A percentile compares a stretch with the other conserved stretches of the same genome.
These are phyloP conservation scores for Drosophila punjabiensis DNA, from an alignment of 1,140 invertebrate genomes.

Conservation along the genomic window DNA sequence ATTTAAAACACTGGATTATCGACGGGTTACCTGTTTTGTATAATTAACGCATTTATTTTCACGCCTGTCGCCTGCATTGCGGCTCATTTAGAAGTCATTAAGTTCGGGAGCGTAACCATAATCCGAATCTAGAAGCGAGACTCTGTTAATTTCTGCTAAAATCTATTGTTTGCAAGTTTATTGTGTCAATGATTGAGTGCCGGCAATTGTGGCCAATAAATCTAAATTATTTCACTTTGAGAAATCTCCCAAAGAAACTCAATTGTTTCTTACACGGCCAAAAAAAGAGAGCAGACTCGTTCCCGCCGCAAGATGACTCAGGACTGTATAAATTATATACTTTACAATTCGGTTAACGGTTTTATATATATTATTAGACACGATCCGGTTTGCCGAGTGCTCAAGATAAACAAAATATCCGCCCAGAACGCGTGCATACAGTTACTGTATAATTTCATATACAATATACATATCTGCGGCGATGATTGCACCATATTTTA, in stretches of 20 bases:
- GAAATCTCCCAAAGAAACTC: not conserved
- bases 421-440: conserved; percentile 15
- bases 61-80: conserved; percentile 50
- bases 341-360: conserved; percentile 67
- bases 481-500: conserved; percentile 45
- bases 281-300: conserved; percentile 6
- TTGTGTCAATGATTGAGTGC: conserved; percentile 51
- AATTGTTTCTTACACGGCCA: conserved; percentile 11
- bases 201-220: conserved; percentile 53
- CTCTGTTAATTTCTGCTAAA: conserved; percentile 14
- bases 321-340: conserved; percentile 35
- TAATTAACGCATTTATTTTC: conserved; percentile 56
- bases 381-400: conserved; percentile 62
- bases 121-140: conserved; percentile 10
- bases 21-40: conserved; percentile 29
- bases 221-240: conserved; percentile 10
- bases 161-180: conserved; percentile 22
- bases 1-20: conserved; percentile 1
- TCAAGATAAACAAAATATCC: conserved; percentile 47
- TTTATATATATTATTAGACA: conserved; percentile 21
- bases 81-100: conserved; percentile 45
- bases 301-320: conserved; percentile 3
- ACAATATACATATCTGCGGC: conserved; percentile 20
- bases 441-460: not conserved
- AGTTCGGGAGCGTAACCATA: conserved; percentile 21